A percentile compares a stretch with the other conserved stretches of the same genome.
phyloP scores from a whole-genome alignment of 2,888 invertebrate genomes.

The Netelia virgata region DNA sequence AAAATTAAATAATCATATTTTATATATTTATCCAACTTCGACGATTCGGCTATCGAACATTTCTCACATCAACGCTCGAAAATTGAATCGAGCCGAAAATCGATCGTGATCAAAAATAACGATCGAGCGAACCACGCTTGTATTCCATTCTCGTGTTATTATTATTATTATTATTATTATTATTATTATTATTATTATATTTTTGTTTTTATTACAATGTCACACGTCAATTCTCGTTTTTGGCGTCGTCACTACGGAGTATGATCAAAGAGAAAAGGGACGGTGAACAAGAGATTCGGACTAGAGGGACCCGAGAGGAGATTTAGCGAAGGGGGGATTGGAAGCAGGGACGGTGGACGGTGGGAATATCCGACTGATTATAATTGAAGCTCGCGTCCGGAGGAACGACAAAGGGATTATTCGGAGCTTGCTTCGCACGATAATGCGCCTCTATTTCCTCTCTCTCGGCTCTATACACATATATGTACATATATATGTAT shows the following conservation, averaged over 20 bases:
- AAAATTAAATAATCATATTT: too few species aligned
- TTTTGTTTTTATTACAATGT: background rate
- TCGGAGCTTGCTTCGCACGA: conserved; percentile 67
- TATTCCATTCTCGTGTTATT: too few species aligned
- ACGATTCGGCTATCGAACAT: too few species aligned
- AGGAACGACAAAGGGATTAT: conserved; percentile 70
- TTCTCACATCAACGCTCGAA: too few species aligned
- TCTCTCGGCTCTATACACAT: conserved; percentile 24
- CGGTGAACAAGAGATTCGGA: conserved; percentile 29
- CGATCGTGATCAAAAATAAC: too few species aligned
- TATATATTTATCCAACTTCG: too few species aligned
- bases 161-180: too few species aligned
- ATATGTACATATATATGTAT: conserved; percentile 12
- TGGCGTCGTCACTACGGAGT: conserved; percentile 43
- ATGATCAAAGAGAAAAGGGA: conserved; percentile 54
- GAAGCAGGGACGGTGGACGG: conserved; percentile 40
- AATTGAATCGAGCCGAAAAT: too few species aligned
- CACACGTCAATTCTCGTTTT: conserved; percentile 31
- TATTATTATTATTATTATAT: too few species aligned
- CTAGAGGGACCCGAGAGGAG: conserved; percentile 23
- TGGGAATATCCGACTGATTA: conserved; percentile 69
- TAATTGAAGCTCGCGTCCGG: conserved; percentile 66
- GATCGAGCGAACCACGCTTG: too few species aligned
- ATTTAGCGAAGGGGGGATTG: conserved; percentile 43
- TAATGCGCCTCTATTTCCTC: conserved; percentile 66